A percentile compares a stretch with the other conserved stretches of the same genome.
phyloP scores from a whole-genome alignment of 2,113 vertebrate species.

The Mirounga angustirostris region DNA sequence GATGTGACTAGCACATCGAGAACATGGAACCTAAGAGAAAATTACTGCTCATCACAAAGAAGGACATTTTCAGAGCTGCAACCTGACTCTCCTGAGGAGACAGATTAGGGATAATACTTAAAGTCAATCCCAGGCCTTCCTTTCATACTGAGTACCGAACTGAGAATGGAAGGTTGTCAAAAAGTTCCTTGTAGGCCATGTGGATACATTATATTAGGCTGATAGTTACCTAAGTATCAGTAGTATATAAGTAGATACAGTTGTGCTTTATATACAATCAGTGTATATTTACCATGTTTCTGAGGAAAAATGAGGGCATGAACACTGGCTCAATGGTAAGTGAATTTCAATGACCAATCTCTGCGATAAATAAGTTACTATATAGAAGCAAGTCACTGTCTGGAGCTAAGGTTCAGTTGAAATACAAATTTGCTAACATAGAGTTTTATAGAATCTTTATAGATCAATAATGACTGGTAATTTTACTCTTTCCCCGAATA shows the following conservation, averaged over 20 bases:
- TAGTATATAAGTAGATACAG: not conserved
- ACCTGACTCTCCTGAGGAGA: not conserved
- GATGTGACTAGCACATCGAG: not conserved
- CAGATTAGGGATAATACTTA: not conserved
- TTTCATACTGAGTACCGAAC: not conserved
- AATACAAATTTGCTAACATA: slow-evolving; percentile 11
- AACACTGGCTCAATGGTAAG: not conserved
- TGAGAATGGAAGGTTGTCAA: not conserved
- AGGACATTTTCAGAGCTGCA: not conserved
- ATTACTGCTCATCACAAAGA: not conserved
- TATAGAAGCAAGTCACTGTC: not conserved
- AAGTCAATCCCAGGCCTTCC: not conserved
- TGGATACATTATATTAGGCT: not conserved
- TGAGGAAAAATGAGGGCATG: not conserved
- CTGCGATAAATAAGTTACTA: not conserved
- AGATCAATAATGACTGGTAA: not conserved
- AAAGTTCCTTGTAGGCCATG: not conserved
- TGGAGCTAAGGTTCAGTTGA: not conserved
- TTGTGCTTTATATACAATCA: not conserved
- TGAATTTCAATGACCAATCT: slow-evolving; percentile 18
- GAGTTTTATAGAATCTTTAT: not conserved
- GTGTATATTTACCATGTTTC: not conserved
- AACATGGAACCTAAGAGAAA: not conserved
- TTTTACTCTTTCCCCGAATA: not conserved
- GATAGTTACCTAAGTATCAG: not conserved